Conservation (phyloP, 2,113 vertebrate species). For the Genyomyrus donnyi region DNA sequence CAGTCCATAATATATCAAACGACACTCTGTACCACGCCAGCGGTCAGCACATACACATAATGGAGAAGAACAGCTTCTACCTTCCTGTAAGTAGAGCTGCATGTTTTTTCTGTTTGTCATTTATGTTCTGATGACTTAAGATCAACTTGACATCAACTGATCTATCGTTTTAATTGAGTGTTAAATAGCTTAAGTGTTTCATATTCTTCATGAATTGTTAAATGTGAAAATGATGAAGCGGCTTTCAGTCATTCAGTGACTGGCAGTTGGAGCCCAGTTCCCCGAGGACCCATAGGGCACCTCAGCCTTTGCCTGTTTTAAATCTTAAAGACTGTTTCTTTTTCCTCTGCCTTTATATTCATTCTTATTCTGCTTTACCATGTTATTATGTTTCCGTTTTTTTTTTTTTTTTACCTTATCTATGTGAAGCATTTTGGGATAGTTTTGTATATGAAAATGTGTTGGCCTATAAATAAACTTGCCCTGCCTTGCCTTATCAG, state of each 20-base stretch:
- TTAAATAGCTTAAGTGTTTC: neutral
- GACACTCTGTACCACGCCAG: conserved; percentile 57
- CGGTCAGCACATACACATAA: conserved; percentile 58
- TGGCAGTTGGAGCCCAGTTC: neutral
- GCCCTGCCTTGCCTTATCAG: neutral
- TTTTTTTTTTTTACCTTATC: neutral
- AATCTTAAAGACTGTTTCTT: neutral
- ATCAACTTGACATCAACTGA: neutral
- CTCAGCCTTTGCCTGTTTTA: neutral
- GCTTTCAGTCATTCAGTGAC: neutral
- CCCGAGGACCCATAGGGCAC: neutral
- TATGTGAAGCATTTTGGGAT: neutral
- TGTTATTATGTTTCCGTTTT: neutral
- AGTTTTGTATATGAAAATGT: neutral
- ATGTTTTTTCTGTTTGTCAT: neutral
- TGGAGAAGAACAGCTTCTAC: conserved; percentile 81
- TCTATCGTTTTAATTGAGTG: neutral
- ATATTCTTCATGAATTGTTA: neutral
- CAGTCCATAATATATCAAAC: conserved; percentile 74
- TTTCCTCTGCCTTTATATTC: neutral
- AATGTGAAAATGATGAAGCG: neutral
- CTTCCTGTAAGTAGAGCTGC: conserved; percentile 76
- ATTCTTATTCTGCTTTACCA: neutral
- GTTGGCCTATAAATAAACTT: neutral
- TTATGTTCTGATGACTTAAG: neutral